Conservation (phyloP, 2,113 vertebrate genomes). For the Scopus umbretta region DNA sequence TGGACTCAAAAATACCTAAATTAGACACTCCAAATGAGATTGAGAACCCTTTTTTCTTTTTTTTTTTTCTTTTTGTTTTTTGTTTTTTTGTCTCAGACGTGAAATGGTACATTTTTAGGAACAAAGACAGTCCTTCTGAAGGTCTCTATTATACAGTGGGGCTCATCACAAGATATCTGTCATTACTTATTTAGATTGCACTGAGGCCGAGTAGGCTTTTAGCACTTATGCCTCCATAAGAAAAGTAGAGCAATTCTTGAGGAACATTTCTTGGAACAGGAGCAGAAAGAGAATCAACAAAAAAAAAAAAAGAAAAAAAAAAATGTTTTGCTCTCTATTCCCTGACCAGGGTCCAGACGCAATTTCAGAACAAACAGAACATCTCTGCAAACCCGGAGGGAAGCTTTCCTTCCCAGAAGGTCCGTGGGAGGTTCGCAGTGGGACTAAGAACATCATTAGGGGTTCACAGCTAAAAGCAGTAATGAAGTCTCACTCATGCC, state of each 20-base stretch:
- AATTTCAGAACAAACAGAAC: background rate
- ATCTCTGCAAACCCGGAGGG: background rate
- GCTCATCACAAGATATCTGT: background rate
- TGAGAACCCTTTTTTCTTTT: background rate
- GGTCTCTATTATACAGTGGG: background rate
- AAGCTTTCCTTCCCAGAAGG: background rate
- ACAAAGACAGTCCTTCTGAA: background rate
- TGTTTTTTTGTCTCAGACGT: background rate
- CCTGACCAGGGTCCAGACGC: background rate
- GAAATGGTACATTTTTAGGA: background rate
- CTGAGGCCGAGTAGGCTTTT: background rate
- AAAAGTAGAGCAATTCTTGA: background rate
- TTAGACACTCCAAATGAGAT: background rate
- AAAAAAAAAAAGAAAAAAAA: rapidly evolving
- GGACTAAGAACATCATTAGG: background rate
- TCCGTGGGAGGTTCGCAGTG: background rate
- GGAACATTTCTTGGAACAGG: background rate
- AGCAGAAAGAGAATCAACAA: background rate
- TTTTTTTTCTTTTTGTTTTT: too few relatives aligned
- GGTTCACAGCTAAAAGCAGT: too few relatives aligned
- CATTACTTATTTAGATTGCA: background rate
- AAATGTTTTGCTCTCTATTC: background rate
- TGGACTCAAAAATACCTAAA: background rate
- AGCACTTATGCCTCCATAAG: background rate
- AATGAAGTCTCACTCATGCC: rapidly evolving